A percentile compares a stretch with the other conserved stretches of the same genome.
phyloP scores from a whole-genome alignment of 2,113 vertebrate species.

The Damaliscus lunatus region DNA sequence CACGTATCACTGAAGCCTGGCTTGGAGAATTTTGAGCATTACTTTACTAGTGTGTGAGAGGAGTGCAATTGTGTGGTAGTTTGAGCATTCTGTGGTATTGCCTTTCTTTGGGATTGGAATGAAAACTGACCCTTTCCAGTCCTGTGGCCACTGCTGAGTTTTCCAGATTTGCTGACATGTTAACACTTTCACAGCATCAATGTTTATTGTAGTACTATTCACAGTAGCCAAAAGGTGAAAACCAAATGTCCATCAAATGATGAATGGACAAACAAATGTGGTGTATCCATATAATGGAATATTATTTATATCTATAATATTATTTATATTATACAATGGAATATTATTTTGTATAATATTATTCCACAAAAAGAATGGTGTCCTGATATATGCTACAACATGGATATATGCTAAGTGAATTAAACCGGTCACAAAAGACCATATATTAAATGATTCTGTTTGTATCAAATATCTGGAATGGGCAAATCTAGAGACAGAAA shows the following conservation, averaged over 20 bases:
- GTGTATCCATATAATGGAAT: background rate
- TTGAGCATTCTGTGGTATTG: background rate
- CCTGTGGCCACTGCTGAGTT: background rate
- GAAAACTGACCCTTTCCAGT: background rate
- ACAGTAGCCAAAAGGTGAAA: slow-evolving; percentile 8
- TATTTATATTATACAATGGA: background rate
- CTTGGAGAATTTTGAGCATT: background rate
- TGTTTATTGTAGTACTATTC: background rate
- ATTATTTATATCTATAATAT: background rate
- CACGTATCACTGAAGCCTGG: background rate
- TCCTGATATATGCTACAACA: background rate
- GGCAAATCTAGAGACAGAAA: slow-evolving; percentile 12
- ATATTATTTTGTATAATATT: background rate
- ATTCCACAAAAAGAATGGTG: background rate
- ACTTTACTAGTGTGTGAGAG: background rate
- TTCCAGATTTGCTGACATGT: background rate
- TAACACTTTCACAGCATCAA: background rate
- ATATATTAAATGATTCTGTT: background rate
- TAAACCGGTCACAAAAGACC: background rate
- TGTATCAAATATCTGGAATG: background rate
- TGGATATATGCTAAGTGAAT: background rate
- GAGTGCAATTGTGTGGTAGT: background rate
- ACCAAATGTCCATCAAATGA: background rate
- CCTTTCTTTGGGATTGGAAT: background rate
- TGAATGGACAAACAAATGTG: background rate